Conservation (phyloP, 2,797 vertebrate genomes). For the Garrulus glandarius region DNA sequence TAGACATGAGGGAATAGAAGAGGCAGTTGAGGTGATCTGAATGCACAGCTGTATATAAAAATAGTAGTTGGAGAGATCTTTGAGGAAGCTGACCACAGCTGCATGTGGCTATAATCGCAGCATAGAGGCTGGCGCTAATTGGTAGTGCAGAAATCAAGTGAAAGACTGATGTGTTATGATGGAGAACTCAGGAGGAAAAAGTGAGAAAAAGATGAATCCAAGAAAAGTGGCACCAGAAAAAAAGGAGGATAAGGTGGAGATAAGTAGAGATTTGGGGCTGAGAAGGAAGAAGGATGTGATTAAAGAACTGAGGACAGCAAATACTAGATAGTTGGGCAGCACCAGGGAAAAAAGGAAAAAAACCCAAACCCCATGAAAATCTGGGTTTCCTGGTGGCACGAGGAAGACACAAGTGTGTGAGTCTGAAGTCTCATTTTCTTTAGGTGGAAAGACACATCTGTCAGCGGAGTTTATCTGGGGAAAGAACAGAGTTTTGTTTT, state of each 20-base stretch:
- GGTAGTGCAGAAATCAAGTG: not conserved
- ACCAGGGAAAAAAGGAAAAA: not conserved
- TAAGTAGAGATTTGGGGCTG: not conserved
- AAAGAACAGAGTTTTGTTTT: not conserved
- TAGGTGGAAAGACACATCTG: not conserved
- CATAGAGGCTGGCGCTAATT: not conserved
- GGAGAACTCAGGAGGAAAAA: not conserved
- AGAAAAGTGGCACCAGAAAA: not conserved
- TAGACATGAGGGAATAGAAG: not conserved
- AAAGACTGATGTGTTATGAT: not conserved
- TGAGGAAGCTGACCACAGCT: not conserved
- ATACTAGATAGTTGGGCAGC: not conserved
- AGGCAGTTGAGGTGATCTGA: not conserved
- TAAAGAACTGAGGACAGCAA: not conserved
- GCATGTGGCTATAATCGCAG: not conserved
- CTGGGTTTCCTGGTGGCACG: accelerated
- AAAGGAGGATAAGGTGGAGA: not conserved
- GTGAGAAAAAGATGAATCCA: not conserved
- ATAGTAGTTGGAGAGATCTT: not conserved
- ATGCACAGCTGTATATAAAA: not conserved
- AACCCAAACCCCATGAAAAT: not conserved
- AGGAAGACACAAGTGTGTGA: not conserved
- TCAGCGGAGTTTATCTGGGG: not conserved
- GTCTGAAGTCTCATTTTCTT: not conserved
- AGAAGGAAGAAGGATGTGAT: not conserved